Base-by-base conservation (phyloP, 2,113 vertebrate species). In the Hydrolagus affinis region DNA sequence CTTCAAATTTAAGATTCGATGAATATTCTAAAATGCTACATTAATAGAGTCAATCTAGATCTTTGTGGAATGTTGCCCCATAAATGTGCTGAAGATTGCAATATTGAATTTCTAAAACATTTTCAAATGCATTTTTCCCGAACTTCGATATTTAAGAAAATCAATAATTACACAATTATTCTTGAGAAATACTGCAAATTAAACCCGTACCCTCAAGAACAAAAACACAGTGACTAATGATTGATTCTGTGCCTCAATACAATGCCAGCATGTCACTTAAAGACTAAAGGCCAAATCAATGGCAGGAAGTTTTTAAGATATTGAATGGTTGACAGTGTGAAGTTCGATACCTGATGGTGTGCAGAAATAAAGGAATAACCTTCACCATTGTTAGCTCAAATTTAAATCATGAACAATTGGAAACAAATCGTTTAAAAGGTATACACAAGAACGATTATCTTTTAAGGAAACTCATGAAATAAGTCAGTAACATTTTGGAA, bases 311-410 rank as follows among this genome's bases (percentile, higher is more conserved):
- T 17, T 66, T 83, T 64, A 83, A 83, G 25, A 30, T 59, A 64
- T 17, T 30, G 78, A 83, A 66, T 83, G 66, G 66, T 66, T 83
- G 25, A 83, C 28, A 83, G 59, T 83, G 78, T 83, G 23, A 83
- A 83, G 66, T 66, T 68, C 78, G 66, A 83, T 30, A 83, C 78
- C 62, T 66, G 19, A 9, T 83, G 15, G 11, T 66, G 23, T n/a
- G 32, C 8, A 30, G 64, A 21, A 66, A 30, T 30, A 83, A 83
- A 64, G 64, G 32, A 80, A 64, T 64, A 75, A 56, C 73, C 73
- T 75, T 75, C 7, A 30, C 77, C 66, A 15, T 44, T 30, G 15
- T 17, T 68, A 19, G 9, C 17, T 66, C 15, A 68, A 68, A 68
- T 83, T 60, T 66, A 83, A 83, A 68, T 32, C 25, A 83, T 66